Evolutionary conservation across 2,113 vertebrate species (phyloP), one percentile per base, ranked within the genome.

Genomic region (Pachyramphus minor): DNA sequence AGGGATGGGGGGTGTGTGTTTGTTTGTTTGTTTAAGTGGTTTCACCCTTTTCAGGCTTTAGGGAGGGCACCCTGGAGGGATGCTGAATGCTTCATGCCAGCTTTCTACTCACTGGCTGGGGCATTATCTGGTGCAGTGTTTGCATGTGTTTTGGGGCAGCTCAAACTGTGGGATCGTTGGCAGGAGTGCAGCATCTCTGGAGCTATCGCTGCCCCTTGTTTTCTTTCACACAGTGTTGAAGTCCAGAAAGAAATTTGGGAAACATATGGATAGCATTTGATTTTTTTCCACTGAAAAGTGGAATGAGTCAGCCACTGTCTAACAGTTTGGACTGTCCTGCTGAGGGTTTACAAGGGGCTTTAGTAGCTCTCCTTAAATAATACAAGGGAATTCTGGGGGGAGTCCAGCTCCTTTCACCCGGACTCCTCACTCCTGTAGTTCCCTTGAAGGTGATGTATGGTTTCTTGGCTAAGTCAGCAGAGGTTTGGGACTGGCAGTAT

Each of bases 281-380:
- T 91, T 59, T 69, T 76, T 73, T 58, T 67, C 63, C 90, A 31
- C 58, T 67, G 84, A 91, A 90, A 91, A 89, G 45, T 82, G 77
- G 87, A 82, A 53, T 31, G 6, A 17, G 22, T 52, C 28, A 81
- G 60, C 31, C 52, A 33, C 31, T 19, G 53, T 60, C 45, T 39
- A 69, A 24, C 47, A 72, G 24, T 17, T 20, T 2, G 5, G 42
- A 24, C 35, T 3, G 0, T 49, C 44, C 81, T 71, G 58, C 56
- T 56, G 0, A 82, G 35, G 50, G 50, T 55, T 50, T 71, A 17
- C 24, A 45, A 30, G 76, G 41, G 58, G 23, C 33, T 52, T 67
- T 23, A 10, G 63, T 63, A 52, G 42, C 56, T 59, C 5, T 3
- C 42, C 27, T 63, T 58, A 37, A 80, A 41, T 23, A 77, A 47